Evolutionary conservation across 2,113 vertebrate species (phyloP).

Genomic region (Balaenoptera acutorostrata): DNA sequence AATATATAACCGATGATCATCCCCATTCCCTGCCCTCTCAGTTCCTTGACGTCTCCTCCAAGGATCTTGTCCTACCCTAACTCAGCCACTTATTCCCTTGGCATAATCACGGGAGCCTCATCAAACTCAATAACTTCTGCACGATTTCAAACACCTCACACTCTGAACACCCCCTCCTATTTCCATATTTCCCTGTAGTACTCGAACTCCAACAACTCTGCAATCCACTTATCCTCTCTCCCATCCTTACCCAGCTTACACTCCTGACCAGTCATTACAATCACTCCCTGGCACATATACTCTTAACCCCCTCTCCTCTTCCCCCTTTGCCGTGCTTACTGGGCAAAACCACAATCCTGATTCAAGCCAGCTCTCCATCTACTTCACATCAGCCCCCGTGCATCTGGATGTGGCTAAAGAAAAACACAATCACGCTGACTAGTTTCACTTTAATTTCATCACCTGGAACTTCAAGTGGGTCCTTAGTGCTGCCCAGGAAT

Average conservation of each 20-base stretch:
- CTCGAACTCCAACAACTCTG: background rate
- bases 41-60: background rate
- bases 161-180: background rate
- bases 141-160: background rate
- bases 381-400: background rate
- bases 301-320: background rate
- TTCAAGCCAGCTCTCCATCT: background rate
- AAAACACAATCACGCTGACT: background rate
- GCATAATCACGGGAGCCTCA: background rate
- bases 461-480: background rate
- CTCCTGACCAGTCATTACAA: background rate
- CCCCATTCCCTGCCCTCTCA: background rate
- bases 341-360: background rate
- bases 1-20: background rate
- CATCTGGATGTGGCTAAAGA: background rate
- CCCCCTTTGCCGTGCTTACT: background rate
- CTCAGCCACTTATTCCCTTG: background rate
- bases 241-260: background rate
- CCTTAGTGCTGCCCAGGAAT: background rate
- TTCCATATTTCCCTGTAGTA: background rate
- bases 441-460: background rate
- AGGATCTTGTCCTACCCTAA: background rate
- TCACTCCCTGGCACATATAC: background rate
- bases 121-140: background rate
- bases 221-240: background rate